These are phyloP conservation scores for Vipera ursinii DNA, from an alignment of 2,797 vertebrate species.

Conservation along the genomic window DNA sequence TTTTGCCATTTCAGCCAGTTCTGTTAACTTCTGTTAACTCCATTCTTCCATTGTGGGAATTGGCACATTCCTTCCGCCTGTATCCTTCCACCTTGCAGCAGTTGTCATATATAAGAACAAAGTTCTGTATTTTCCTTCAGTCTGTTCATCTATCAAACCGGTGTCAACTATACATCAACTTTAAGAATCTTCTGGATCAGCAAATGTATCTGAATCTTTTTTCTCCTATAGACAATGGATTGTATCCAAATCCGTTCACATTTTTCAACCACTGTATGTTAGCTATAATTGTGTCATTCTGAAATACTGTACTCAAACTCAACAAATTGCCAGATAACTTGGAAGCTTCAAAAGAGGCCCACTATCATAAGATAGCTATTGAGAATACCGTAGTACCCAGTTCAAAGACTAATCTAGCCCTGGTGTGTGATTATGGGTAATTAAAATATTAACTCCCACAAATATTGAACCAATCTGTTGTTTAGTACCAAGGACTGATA, in stretches of 20 bases:
- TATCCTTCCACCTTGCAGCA: too few relatives aligned
- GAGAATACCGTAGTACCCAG: background rate
- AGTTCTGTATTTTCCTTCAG: too few relatives aligned
- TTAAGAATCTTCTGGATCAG: too few relatives aligned
- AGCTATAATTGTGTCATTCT: background rate
- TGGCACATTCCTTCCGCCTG: too few relatives aligned
- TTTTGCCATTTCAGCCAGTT: background rate
- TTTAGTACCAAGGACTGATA: background rate
- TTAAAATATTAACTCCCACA: background rate
- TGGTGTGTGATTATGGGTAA: background rate
- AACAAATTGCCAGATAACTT: background rate
- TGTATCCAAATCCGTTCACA: background rate
- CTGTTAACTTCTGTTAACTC: too few relatives aligned
- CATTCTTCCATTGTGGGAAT: too few relatives aligned
- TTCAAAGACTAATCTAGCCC: background rate
- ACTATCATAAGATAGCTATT: background rate
- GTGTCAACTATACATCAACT: too few relatives aligned
- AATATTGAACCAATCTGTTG: background rate
- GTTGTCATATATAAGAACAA: too few relatives aligned
- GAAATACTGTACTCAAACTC: background rate
- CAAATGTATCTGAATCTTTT: background rate
- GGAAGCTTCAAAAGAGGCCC: background rate
- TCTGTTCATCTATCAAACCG: too few relatives aligned
- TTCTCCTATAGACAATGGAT: background rate
- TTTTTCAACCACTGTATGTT: background rate